A percentile compares a stretch with the other conserved stretches of the same genome.
phyloP scores from a whole-genome alignment of 2,113 vertebrate species.

The Fregetta grallaria region DNA sequence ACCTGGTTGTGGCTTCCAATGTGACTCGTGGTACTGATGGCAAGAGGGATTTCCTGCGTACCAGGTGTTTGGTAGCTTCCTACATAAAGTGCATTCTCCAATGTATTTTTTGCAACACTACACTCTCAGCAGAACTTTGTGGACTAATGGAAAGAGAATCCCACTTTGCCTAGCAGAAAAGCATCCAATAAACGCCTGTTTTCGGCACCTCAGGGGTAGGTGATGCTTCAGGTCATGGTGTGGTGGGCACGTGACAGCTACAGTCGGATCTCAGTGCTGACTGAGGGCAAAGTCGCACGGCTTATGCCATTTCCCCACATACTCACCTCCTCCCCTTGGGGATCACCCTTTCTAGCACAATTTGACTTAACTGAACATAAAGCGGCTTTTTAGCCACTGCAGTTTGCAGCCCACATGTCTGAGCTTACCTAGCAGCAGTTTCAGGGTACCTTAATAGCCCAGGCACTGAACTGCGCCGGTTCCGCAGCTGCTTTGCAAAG shows the following conservation, averaged over 20 bases:
- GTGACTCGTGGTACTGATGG: neutral
- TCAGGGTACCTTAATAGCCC: neutral
- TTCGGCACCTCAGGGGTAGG: neutral
- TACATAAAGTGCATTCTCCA: neutral
- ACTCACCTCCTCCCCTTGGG: neutral
- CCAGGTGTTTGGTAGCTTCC: neutral
- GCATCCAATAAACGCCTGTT: neutral
- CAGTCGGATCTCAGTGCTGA: neutral
- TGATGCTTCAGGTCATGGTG: neutral
- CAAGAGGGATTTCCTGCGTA: neutral
- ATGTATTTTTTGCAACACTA: neutral
- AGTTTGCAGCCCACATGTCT: fast-evolving
- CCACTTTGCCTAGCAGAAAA: neutral
- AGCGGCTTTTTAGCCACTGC: neutral
- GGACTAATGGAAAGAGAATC: neutral
- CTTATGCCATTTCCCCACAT: neutral
- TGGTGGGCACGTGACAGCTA: neutral
- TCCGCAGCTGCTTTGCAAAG: neutral
- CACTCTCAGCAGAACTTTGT: neutral
- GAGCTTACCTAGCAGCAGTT: neutral
- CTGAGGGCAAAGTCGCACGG: neutral
- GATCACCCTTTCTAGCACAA: neutral
- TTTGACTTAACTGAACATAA: neutral
- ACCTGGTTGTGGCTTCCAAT: neutral
- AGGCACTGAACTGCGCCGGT: neutral